Percentiles rank a stretch among this genome's conserved stretches.
These are phyloP conservation scores for Drosophila kepulauana DNA, from an alignment of 1,140 invertebrate genomes.

Conservation along the genomic window DNA sequence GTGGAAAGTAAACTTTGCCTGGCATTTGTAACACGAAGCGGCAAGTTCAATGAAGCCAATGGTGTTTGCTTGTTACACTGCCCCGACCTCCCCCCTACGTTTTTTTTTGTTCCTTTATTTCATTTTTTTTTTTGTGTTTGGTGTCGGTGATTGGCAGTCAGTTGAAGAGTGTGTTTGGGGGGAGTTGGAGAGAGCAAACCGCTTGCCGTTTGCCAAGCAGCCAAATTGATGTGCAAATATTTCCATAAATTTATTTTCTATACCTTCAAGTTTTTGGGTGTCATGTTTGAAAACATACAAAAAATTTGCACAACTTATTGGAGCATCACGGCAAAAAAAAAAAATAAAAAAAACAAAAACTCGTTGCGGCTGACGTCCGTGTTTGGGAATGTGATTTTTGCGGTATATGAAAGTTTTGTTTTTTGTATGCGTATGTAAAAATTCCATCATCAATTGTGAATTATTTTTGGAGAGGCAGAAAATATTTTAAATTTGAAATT, in stretches of 20 bases:
- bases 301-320: conserved; percentile 49
- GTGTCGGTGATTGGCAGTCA: conserved; percentile 40
- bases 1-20: conserved; percentile 58
- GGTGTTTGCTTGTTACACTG: conserved; percentile 51
- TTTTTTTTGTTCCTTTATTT: background rate
- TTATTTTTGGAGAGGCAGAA: background rate
- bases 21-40: conserved; percentile 65
- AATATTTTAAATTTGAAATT: background rate
- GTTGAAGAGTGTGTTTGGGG: background rate
- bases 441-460: background rate
- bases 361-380: background rate
- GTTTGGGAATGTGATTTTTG: conserved; percentile 40
- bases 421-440: background rate
- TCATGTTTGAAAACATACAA: conserved; percentile 76
- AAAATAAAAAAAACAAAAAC: background rate
- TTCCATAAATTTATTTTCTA: conserved; percentile 81
- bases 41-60: conserved; percentile 80
- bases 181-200: background rate
- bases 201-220: conserved; percentile 38
- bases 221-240: conserved; percentile 79
- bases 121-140: conserved; percentile 1
- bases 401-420: background rate
- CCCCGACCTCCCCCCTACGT: background rate
- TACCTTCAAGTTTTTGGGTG: conserved; percentile 66
- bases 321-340: conserved; percentile 2